These are phyloP conservation scores for Colossoma macropomum DNA, from an alignment of 2,113 vertebrate genomes.

Conservation along the genomic window DNA sequence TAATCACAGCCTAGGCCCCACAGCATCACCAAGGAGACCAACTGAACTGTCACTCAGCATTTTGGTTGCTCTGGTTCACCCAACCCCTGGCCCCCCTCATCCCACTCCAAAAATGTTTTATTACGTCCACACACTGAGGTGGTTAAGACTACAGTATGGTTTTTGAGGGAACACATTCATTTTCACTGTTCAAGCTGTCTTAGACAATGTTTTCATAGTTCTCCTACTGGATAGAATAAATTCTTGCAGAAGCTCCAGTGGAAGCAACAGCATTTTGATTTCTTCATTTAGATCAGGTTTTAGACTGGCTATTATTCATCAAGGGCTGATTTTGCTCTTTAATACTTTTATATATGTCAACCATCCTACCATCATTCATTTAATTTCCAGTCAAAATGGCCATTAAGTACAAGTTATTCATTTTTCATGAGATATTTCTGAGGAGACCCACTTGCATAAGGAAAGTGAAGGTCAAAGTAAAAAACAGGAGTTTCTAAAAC, in stretches of 20 bases:
- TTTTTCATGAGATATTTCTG: too few relatives aligned
- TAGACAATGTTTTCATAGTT: not conserved
- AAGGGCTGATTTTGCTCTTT: not conserved
- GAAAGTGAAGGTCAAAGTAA: too few relatives aligned
- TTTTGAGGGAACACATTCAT: not conserved
- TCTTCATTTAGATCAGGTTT: not conserved
- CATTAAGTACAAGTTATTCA: too few relatives aligned
- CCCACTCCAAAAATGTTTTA: slow-evolving; percentile 15
- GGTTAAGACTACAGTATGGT: slow-evolving; percentile 7
- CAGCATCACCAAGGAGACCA: slow-evolving; percentile 25
- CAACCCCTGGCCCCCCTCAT: too few relatives aligned
- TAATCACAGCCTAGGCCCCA: slow-evolving; percentile 42
- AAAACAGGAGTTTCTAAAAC: too few relatives aligned
- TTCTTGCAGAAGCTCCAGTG: not conserved
- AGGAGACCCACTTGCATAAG: too few relatives aligned
- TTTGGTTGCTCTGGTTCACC: too few relatives aligned
- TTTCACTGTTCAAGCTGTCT: not conserved
- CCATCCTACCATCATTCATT: not conserved
- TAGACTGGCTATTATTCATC: not conserved
- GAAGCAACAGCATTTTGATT: not conserved
- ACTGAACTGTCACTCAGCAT: not conserved
- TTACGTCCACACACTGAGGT: slow-evolving; percentile 7
- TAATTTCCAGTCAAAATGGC: too few relatives aligned
- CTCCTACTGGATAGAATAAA: not conserved
- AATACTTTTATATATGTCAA: not conserved